A percentile compares a stretch with the other conserved stretches of the same genome.
Conservation (phyloP, 2,113 vertebrate species). For the Megalops atlanticus region DNA sequence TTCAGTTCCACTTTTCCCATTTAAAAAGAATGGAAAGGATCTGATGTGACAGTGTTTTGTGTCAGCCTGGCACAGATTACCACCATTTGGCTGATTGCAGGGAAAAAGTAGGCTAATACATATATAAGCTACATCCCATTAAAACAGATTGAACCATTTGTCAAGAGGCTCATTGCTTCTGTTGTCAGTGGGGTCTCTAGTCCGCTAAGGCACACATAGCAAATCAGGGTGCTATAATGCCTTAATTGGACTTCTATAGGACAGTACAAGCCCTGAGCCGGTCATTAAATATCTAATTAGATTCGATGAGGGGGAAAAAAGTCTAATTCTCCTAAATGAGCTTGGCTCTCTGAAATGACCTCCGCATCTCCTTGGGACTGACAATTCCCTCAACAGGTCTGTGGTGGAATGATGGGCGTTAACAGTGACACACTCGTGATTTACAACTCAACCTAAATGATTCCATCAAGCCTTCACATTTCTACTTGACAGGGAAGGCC, state of each 20-base stretch:
- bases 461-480: neutral
- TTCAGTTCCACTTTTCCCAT: neutral
- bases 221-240: neutral
- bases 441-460: neutral
- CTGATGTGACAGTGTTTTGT: neutral
- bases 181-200: neutral
- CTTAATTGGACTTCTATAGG: neutral
- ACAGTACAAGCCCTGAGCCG: neutral
- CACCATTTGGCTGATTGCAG: neutral
- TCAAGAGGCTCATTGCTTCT: neutral
- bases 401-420: neutral
- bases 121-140: neutral
- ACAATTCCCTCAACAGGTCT: neutral
- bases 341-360: neutral
- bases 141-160: neutral
- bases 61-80: neutral
- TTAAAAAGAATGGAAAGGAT: neutral
- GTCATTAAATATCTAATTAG: constrained; percentile 16
- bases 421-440: neutral
- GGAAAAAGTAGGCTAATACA: neutral
- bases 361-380: neutral
- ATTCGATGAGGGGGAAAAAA: neutral
- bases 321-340: constrained; percentile 19
- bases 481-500: neutral
- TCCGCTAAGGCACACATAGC: neutral